A percentile compares a stretch with the other conserved stretches of the same genome.
Conservation (phyloP, 2,797 vertebrate genomes). For the Pterois miles region DNA sequence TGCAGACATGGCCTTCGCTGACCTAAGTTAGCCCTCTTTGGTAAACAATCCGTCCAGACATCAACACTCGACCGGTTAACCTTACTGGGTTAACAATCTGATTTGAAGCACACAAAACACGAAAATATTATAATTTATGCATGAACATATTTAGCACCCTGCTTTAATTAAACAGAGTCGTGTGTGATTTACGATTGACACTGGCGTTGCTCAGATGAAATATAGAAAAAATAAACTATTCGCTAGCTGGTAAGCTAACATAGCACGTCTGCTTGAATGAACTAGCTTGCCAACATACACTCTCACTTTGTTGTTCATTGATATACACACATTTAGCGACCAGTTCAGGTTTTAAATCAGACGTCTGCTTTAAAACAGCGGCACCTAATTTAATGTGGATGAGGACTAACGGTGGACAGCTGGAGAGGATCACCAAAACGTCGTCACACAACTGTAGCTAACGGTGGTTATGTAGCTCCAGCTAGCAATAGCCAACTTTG, state of each 20-base stretch:
- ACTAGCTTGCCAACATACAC: slow-evolving; percentile 35
- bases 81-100: not conserved
- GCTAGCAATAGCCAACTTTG: slow-evolving; percentile 56
- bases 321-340: not conserved
- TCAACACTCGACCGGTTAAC: slow-evolving; percentile 21
- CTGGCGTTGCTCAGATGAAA: not conserved
- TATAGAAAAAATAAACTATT: not conserved
- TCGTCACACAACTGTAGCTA: slow-evolving; percentile 74
- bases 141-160: rapidly evolving
- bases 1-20: not conserved
- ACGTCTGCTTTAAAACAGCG: not conserved
- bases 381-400: not conserved
- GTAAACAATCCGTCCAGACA: slow-evolving; percentile 22
- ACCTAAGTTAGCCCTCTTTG: not conserved
- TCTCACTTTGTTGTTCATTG: slow-evolving; percentile 1
- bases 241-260: slow-evolving; percentile 43
- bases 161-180: not conserved
- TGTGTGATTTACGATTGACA: not conserved
- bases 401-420: not conserved
- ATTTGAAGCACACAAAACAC: not conserved
- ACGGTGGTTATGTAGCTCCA: slow-evolving; percentile 38
- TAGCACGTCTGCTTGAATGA: slow-evolving; percentile 62
- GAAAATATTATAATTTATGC: too few species aligned
- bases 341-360: not conserved
- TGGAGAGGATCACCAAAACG: slow-evolving; percentile 43